Evolutionary conservation across 1,140 invertebrate genomes (phyloP), one percentile per base, ranked within the genome.

Genomic region (Pogonomyrmex californicus): DNA sequence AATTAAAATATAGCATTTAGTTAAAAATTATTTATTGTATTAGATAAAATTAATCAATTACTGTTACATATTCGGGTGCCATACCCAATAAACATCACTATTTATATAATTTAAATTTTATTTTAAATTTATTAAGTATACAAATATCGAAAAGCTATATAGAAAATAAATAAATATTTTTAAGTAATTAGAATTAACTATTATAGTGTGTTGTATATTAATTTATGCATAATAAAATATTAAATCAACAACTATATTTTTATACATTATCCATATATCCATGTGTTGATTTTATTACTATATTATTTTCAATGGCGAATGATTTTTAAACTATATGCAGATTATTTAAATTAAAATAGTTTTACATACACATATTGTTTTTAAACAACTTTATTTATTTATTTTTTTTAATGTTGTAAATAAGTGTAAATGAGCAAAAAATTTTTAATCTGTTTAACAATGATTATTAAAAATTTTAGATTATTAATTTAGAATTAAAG

Each of bases 1-100:
- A 85, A 41, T 78, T 73, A 36, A 75, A n/a, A 65, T n/a, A 49
- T 33, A 63, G 14, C 33, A n/a, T 49, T 47, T 33, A 23, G 7
- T 33, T 60, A 12, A 51, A 4, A 33, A 44, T 1, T 65, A 23
- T 44, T 54, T 60, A 33, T 54, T 86, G 60, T 51, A 51, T n/a
- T 70, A 75, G 23, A 63, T 71, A 86, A 23, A 23, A 77, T 9
- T 47, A 66, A 70, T 77, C 75, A 76, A 60, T 79, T 86, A 82
- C 65, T 85, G 68, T 17, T 90, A 86, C 76, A 36, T 78, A 86
- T 91, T 91, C 88, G 93, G 92, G 91, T 94, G 94, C 94, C 94
- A 95, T 95, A 93, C 91, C 89, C 92, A 93, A 65, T 73, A 85
- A 89, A 76, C 76, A 47, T 87, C 63, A 89, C 14, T 78, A 78